Base-by-base conservation (phyloP, 1,140 invertebrate species). In the Matsumurasca onukii region DNA sequence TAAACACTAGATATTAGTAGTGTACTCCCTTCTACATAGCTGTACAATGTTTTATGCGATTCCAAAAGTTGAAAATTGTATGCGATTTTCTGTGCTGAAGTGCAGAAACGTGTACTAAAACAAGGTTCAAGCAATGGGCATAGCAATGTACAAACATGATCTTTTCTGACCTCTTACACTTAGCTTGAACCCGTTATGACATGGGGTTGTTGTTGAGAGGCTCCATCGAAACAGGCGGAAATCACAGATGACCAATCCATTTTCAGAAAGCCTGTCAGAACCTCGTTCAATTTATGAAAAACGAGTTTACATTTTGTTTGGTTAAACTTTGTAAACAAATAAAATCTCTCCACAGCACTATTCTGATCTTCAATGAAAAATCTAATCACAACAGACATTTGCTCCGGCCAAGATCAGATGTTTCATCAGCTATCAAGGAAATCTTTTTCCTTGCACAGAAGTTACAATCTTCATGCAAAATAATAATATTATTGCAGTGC, bases 71-170 rank as follows among this genome's bases (percentile, higher is more conserved):
- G n/a, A n/a, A n/a, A n/a, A n/a, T n/a, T n/a, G n/a, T n/a, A n/a
- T n/a, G n/a, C n/a, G n/a, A n/a, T n/a, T n/a, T n/a, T n/a, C n/a
- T n/a, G n/a, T n/a, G n/a, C n/a, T n/a, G n/a, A n/a, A n/a, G n/a
- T n/a, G n/a, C n/a, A n/a, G n/a, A n/a, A n/a, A n/a, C n/a, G n/a
- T n/a, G n/a, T n/a, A n/a, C n/a, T n/a, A n/a, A n/a, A n/a, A n/a
- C n/a, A n/a, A n/a, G n/a, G n/a, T n/a, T n/a, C n/a, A n/a, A n/a
- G 61, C 69, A 70, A 59, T 70, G 69, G 15, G n/a, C 69, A 31
- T 70, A 67, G 62, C 65, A 67, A 59, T 70, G 69, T 2, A 70
- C 64, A 61, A 45, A 67, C n/a, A 67, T 49, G 31, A 67, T 67
- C 29, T 59, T 31, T 0, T 17, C 30, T 30, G 48, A 49, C 55